Conservation (phyloP, 2,888 invertebrate species). For the Fissipunctia ypsillon region DNA sequence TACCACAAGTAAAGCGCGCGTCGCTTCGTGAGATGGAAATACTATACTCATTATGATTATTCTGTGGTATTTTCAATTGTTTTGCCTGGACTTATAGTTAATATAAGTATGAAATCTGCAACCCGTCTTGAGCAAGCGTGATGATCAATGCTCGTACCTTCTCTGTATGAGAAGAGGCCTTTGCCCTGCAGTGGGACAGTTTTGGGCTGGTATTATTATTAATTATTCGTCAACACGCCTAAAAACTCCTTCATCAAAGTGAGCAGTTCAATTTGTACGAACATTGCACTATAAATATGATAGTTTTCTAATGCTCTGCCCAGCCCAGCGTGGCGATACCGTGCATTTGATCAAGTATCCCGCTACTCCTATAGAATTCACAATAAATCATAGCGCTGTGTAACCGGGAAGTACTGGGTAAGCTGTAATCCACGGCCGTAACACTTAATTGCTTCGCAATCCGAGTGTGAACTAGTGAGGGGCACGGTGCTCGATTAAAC, state of each 20-base stretch:
- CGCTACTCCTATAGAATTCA: slow-evolving; percentile 58
- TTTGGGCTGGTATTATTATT: too few species aligned
- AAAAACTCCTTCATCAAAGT: neutral
- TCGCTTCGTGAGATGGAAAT: too few species aligned
- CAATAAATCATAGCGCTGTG: slow-evolving; percentile 62
- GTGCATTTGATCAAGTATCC: slow-evolving; percentile 43
- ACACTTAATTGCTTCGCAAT: slow-evolving; percentile 67
- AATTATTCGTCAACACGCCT: too few species aligned
- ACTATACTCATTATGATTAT: too few species aligned
- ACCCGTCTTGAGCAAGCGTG: too few species aligned
- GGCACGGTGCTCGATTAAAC: slow-evolving; percentile 13
- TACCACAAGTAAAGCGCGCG: too few species aligned
- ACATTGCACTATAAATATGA: neutral
- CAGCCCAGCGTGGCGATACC: slow-evolving; percentile 23
- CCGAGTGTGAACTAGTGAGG: slow-evolving; percentile 64
- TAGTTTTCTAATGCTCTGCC: slow-evolving; percentile 1
- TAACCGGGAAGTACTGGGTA: slow-evolving; percentile 60
- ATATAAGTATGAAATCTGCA: too few species aligned
- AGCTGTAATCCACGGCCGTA: slow-evolving; percentile 56
- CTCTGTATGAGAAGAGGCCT: too few species aligned
- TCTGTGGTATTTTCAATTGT: too few species aligned
- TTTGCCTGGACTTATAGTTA: too few species aligned
- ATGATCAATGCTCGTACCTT: too few species aligned
- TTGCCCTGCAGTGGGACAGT: too few species aligned
- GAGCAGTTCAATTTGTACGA: neutral